Evolutionary conservation across 2,888 invertebrate genomes (phyloP).

Genomic region (Coelogynopora nodosa): DNA sequence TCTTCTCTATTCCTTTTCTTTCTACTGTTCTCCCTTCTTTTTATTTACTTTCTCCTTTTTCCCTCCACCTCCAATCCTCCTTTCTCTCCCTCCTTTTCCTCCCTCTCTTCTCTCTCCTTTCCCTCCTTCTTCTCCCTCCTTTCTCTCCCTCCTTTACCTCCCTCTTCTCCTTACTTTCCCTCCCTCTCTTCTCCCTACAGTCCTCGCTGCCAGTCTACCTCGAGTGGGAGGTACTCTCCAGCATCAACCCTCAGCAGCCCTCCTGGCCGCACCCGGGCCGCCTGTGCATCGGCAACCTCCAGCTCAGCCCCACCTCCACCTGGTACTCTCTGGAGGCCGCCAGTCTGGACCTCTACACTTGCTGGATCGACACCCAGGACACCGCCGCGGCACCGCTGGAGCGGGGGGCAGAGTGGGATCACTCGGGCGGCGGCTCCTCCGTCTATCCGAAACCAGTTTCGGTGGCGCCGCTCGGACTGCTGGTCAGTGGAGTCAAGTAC

Average conservation of each 20-base stretch:
- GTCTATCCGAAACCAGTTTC: neutral
- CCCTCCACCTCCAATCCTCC: no score
- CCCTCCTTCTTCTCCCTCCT: no score
- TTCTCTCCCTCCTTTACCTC: no score
- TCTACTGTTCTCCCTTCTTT: no score
- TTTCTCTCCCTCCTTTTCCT: no score
- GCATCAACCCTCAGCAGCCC: neutral
- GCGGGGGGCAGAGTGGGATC: neutral
- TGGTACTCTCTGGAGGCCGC: neutral
- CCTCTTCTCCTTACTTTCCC: no score
- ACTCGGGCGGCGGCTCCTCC: neutral
- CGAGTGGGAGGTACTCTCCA: neutral
- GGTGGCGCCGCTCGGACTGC: neutral
- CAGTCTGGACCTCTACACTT: neutral
- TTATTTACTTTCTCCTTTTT: no score
- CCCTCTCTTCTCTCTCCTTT: no score
- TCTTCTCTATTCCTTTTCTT: no score
- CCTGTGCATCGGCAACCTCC: neutral
- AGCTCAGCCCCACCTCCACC: neutral
- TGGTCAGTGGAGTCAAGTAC: neutral
- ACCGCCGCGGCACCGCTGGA: neutral
- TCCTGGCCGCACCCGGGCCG: neutral
- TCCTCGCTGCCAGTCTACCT: neutral
- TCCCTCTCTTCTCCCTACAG: neutral
- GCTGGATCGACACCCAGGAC: neutral